Evolutionary conservation across 30 jellyfish, hydroid and myxozoan species (phyloP), one percentile per base, ranked within the genome.

Genomic region (Calvadosia cruxmelitensis): DNA sequence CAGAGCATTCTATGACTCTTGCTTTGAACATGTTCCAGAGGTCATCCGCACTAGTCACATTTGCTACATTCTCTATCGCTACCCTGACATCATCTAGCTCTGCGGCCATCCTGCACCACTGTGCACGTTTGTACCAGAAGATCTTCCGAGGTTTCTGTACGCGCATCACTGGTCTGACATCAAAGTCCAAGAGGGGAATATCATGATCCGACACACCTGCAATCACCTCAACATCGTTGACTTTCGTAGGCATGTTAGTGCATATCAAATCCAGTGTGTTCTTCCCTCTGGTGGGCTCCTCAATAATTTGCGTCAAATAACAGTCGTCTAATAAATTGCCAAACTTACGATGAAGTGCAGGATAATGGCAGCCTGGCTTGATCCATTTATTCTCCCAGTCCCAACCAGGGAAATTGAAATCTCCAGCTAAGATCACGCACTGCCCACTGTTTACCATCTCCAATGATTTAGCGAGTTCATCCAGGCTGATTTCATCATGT

Each of bases 361-460:
- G 64, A 1, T 26, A 67, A 1, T 27, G 23, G 78, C 70, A 33
- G 0, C 27, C 49, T 10, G 71, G 2, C 28, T 68, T 68, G 33
- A 68, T 7, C 3, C 27, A 28, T 26, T 50, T 69, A 30, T 30
- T 32, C 50, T 31, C 69, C 79, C 79, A 69, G 50, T 69, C 80
- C 57, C 70, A 70, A 0, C 80, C 80, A 36, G 80, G 80, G 3
- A 70, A 1, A 70, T 51, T 70, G 33, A 70, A 70, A 70, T 70
- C 72, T 27, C 80, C 62, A 25, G 64, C 31, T 30, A 68, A 31
- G 31, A 68, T 67, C 49, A 27, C 23, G 27, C 3, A 30, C 20
- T 42, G 10, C 20, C 15, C 20, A 5, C 57, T 42, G 57, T 20
- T 42, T 42, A 42, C 20, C 61, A 29, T 2, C 7, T 32, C 20